Conservation (phyloP, 64 coral and sea anemone species). For the Exaiptasia diaphana region DNA sequence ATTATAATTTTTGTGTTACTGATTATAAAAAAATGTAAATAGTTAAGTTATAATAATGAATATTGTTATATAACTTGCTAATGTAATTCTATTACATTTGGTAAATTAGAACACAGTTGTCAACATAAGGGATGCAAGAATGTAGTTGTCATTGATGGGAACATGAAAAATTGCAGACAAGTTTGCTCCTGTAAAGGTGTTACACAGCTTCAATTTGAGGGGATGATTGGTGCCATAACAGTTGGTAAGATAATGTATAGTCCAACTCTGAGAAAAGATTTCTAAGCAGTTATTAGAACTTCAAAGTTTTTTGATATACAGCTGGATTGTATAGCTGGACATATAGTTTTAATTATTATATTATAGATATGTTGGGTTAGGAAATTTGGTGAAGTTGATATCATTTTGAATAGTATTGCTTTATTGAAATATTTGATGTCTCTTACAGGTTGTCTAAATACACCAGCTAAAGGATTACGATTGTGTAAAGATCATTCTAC, state of each 20-base stretch:
- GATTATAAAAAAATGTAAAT: too few species aligned
- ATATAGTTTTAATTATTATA: too few species aligned
- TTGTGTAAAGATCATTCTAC: background rate
- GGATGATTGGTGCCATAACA: conserved; percentile 15
- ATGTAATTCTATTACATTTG: conserved; percentile 1
- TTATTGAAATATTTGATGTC: too few species aligned
- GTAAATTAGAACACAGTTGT: background rate
- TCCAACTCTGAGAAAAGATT: background rate
- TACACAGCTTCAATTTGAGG: conserved; percentile 22
- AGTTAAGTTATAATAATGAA: too few species aligned
- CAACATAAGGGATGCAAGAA: background rate
- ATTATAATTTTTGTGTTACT: too few species aligned
- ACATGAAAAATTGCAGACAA: conserved; percentile 62
- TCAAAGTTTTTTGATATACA: too few species aligned
- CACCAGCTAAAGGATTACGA: background rate
- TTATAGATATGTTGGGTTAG: too few species aligned
- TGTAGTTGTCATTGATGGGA: conserved; percentile 51
- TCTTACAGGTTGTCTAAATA: background rate
- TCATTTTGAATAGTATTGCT: too few species aligned
- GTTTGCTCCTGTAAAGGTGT: conserved; percentile 51
- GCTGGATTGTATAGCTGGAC: too few species aligned
- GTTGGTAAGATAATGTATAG: conserved; percentile 33
- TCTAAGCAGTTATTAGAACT: too few species aligned
- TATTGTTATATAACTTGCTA: background rate
- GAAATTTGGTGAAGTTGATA: too few species aligned